Base-by-base conservation (phyloP, 2,113 vertebrate species). In the Mugil cephalus region DNA sequence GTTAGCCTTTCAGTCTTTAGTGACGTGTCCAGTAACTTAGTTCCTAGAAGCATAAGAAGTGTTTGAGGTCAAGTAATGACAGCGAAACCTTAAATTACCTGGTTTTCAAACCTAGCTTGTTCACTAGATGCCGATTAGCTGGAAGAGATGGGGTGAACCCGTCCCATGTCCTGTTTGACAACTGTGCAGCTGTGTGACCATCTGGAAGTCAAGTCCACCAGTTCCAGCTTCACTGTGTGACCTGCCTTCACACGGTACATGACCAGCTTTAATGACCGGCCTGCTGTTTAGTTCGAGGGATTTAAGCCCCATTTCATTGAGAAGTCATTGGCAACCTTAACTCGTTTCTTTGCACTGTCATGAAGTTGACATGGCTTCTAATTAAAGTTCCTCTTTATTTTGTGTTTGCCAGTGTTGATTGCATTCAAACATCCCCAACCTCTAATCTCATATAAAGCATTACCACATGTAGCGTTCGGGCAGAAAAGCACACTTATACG, bases 161-260 rank as follows among this genome's bases (percentile, higher is more conserved):
- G 42, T 94, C 97, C 50, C 97, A 98, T 0, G 79, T 94, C 79
- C 94, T 98, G 79, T 99, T 99, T 1, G 98, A 99, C 93, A 95
- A 93, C 50, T 99, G 99, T 42, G 96, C 98, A 99, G 85, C 94
- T 99, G 61, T 99, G 98, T 3, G 96, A 98, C 74, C 89, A 96
- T 72, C 91, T 99, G 67, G 97, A 98, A 1, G 92, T 99, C 46
- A 96, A 96, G 85, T 30, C 24, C 24, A 30, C 36, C 6, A 59
- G 21, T 40, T 13, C n/a, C n/a, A n/a, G 11, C 53, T 54, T n/a
- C n/a, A n/a, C n/a, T 54, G 24, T 18, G 14, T 35, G 17, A 35
- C 39, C 46, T 10, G 17, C 19, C 1, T 0, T 46, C 9, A 24
- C 52, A 7, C 7, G 17, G n/a, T n/a, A n/a, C n/a, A n/a, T n/a